Evolutionary conservation across 2,113 vertebrate species (phyloP).

Genomic region (Capreolus pygargus): DNA sequence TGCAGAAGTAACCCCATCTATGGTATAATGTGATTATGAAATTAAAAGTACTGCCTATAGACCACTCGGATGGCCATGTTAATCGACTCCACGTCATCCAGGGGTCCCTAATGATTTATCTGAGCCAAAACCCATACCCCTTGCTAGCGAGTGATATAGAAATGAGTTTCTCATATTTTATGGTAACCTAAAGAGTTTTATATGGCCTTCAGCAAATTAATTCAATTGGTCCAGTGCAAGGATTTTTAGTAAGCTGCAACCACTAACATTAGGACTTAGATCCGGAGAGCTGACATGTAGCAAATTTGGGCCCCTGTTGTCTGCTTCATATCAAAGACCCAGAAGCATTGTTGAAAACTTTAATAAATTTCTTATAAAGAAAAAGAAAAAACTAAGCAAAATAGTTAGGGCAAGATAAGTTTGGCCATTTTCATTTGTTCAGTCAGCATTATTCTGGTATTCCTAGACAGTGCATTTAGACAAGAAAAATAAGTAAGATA

Average conservation of each 20-base stretch:
- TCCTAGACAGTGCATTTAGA: neutral
- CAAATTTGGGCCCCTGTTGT: neutral
- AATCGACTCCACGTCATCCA: neutral
- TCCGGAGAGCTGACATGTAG: neutral
- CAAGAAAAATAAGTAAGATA: constrained; percentile 39
- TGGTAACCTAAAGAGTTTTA: constrained; percentile 29
- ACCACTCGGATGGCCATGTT: neutral
- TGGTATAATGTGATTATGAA: neutral
- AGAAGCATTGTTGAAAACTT: constrained; percentile 8
- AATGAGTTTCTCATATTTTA: constrained; percentile 38
- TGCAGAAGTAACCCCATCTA: constrained; percentile 1
- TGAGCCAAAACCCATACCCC: neutral
- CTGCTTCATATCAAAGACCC: neutral
- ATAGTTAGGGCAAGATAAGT: neutral
- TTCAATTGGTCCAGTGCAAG: constrained; percentile 41
- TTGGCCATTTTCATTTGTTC: neutral
- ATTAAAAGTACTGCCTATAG: neutral
- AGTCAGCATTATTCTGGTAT: neutral
- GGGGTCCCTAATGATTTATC: neutral
- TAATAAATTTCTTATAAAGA: neutral
- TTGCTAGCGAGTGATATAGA: constrained; percentile 14
- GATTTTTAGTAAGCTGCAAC: constrained; percentile 18
- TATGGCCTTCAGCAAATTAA: constrained; percentile 53
- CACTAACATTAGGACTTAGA: neutral
- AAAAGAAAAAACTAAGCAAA: neutral